Evolutionary conservation across 2,797 vertebrate species (phyloP), one percentile per base, ranked within the genome.

Genomic region (Arctocebus calabarensis): DNA sequence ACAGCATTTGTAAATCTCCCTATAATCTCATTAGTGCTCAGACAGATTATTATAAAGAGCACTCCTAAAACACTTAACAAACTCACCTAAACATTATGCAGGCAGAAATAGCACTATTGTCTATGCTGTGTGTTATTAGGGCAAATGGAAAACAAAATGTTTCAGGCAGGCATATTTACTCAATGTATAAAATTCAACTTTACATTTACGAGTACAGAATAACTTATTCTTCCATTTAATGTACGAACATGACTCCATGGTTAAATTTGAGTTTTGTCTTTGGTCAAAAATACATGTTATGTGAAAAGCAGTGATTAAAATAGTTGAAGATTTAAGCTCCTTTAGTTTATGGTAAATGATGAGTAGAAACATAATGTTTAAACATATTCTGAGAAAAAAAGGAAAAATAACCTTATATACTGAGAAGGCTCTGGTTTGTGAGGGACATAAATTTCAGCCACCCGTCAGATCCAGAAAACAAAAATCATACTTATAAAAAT

Each of bases 1-100:
- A 93, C 70, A 57, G 5, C 25, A 96, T 70, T 91, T 85, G 27
- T 95, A 97, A n/a, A 93, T 68, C 55, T 19, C 22, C 89, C 10
- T 11, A 77, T 57, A 95, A 40, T 12, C 17, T 32, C 70, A 87
- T 92, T 93, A 59, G 0, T 27, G 55, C 22, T 90, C 61, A 94
- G 71, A 64, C 4, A 70, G 43, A 45, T 19, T n/a, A 5, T 66
- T 66, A 59, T 29, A 40, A 78, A 19, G 6, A 43, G 32, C n/a
- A 7, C 10, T 40, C 40, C 4, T 59, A 84, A 95, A 70, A 29
- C 8, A 93, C 45, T 77, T 83, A 45, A 37, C 23, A 91, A 82
- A 17, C 4, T 10, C 48, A n/a, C 6, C 34, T 84, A 83, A 87
- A 88, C 81, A 79, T 52, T 40, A 74, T 48, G 71, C 64, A 37